Conservation (phyloP, 2,113 vertebrate species). For the Dasyurus viverrinus region DNA sequence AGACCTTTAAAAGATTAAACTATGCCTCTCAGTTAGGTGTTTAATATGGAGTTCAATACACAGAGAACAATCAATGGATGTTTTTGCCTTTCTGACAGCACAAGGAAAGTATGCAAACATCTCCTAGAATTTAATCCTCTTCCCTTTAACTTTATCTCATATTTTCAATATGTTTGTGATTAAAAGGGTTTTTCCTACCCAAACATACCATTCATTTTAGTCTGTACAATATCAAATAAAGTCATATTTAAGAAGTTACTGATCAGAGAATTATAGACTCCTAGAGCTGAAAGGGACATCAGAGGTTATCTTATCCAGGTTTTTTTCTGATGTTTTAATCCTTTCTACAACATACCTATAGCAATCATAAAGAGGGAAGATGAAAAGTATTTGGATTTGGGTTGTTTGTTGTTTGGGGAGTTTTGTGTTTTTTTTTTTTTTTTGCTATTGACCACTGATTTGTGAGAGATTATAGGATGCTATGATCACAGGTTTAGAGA, state of each 20-base stretch:
- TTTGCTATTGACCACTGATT: background rate
- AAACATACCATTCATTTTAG: background rate
- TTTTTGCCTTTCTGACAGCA: background rate
- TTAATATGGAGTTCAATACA: background rate
- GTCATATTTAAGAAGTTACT: background rate
- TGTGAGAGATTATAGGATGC: background rate
- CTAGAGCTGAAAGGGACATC: background rate
- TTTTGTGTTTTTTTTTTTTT: background rate
- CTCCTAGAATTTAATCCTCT: background rate
- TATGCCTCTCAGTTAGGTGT: background rate
- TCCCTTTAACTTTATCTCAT: background rate
- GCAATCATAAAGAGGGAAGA: background rate
- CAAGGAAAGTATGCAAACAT: background rate
- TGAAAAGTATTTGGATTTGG: background rate
- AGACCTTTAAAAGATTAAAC: background rate
- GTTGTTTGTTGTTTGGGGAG: no score
- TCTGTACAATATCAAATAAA: background rate
- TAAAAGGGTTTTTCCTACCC: background rate
- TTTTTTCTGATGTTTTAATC: constrained; percentile 11
- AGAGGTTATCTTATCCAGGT: background rate
- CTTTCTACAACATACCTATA: constrained; percentile 6
- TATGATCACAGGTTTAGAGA: background rate
- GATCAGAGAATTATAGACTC: background rate
- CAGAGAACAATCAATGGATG: background rate
- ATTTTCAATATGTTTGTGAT: background rate